Percentiles rank a stretch among this genome's conserved stretches.
Conservation (phyloP, 2,797 vertebrate species). For the Karalla daura region DNA sequence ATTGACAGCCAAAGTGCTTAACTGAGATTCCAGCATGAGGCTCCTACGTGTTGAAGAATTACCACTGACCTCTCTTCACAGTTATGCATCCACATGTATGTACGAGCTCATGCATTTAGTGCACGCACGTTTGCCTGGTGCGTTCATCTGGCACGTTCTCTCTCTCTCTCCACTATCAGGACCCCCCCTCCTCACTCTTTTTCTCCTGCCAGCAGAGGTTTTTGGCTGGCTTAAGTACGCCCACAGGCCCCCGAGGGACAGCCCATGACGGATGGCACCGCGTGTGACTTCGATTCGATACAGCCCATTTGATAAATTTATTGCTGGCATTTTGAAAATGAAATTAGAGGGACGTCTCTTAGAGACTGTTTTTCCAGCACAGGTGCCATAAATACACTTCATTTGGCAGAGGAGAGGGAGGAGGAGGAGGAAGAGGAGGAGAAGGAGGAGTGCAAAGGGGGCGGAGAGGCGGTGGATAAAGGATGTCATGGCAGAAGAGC, state of each 20-base stretch:
- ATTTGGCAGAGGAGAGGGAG: constrained; percentile 70
- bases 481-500: constrained; percentile 49
- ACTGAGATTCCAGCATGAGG: constrained; percentile 43
- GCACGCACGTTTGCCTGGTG: constrained; percentile 43
- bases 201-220: constrained; percentile 67
- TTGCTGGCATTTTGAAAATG: constrained; percentile 83
- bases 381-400: constrained; percentile 85
- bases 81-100: constrained; percentile 26
- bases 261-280: constrained; percentile 78
- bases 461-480: constrained; percentile 61
- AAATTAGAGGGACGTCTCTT: constrained; percentile 81
- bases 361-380: constrained; percentile 80
- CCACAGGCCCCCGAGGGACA: constrained; percentile 77
- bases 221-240: constrained; percentile 78
- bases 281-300: constrained; percentile 81
- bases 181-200: constrained; percentile 39
- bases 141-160: constrained; percentile 54
- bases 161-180: constrained; percentile 40
- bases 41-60: constrained; percentile 47
- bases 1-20: constrained; percentile 67
- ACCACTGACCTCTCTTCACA: constrained; percentile 62
- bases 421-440: constrained; percentile 48
- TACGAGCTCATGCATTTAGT: constrained; percentile 48
- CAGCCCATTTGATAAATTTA: constrained; percentile 83
- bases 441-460: constrained; percentile 49